Evolutionary conservation across 30 jellyfish, hydroid and myxozoan genomes (phyloP).

Genomic region (Clytia hemisphaerica): DNA sequence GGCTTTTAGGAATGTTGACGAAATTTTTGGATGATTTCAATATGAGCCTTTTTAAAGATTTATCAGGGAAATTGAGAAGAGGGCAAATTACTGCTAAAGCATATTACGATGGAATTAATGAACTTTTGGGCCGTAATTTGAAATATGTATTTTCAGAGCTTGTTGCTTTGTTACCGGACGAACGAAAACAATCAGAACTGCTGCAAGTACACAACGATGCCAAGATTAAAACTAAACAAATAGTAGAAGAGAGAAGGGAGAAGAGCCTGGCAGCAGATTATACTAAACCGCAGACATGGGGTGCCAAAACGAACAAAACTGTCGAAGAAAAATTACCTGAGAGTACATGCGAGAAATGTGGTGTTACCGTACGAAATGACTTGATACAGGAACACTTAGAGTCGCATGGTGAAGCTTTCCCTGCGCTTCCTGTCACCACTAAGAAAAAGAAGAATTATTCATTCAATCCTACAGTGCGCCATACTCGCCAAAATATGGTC

Average conservation of each 20-base stretch:
- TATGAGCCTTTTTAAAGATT: constrained; percentile 38
- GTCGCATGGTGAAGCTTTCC: constrained; percentile 58
- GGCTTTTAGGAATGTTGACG: constrained; percentile 45
- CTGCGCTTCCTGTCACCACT: constrained; percentile 64
- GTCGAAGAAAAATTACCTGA: not conserved
- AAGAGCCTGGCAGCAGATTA: constrained; percentile 5
- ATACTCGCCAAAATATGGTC: constrained; percentile 24
- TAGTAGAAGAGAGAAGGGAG: not conserved
- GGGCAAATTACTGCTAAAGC: constrained; percentile 36
- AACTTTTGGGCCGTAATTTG: constrained; percentile 49
- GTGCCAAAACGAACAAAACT: not conserved
- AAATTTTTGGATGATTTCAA: constrained; percentile 34
- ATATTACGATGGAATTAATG: constrained; percentile 45
- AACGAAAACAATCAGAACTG: constrained; percentile 54
- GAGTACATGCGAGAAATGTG: constrained; percentile 34
- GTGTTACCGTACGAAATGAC: constrained; percentile 41
- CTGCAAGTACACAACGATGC: constrained; percentile 33
- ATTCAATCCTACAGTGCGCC: constrained; percentile 19
- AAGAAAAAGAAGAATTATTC: constrained; percentile 9
- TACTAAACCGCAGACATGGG: constrained; percentile 9
- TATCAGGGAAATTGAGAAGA: constrained; percentile 79
- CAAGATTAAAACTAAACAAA: constrained; percentile 4
- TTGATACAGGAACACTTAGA: constrained; percentile 51
- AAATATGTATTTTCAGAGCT: constrained; percentile 67
- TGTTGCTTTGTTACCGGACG: constrained; percentile 86